Evolutionary conservation across 1,140 invertebrate species (phyloP).

Genomic region (Drosophila kurseongensis): DNA sequence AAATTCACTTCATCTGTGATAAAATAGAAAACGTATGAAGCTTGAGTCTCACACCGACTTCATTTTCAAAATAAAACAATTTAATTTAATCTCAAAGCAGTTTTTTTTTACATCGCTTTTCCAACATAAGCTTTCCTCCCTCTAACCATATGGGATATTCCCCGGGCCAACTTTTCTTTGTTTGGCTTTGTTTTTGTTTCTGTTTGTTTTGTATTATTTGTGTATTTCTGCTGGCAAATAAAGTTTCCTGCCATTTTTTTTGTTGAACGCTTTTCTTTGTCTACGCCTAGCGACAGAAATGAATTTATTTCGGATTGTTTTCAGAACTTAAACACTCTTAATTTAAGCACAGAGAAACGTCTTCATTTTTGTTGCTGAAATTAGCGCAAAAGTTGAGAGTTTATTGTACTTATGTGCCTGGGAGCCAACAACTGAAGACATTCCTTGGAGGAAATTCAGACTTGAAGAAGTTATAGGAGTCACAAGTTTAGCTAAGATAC

Average conservation of each 20-base stretch:
- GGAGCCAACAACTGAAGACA: constrained; percentile 33
- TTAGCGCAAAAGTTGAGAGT: constrained; percentile 66
- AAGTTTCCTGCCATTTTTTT: constrained; percentile 39
- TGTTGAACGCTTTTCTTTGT: constrained; percentile 38
- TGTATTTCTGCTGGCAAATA: constrained; percentile 46
- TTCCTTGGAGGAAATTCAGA: constrained; percentile 10
- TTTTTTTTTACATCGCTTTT: constrained; percentile 21
- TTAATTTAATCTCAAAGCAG: constrained; percentile 39
- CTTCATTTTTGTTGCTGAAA: constrained; percentile 50
- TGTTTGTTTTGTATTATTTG: constrained; percentile 66
- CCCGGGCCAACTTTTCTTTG: constrained; percentile 33
- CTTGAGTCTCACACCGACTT: constrained; percentile 27
- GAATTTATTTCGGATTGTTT: constrained; percentile 67
- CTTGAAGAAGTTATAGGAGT: constrained; percentile 17
- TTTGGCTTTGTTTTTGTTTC: constrained; percentile 42
- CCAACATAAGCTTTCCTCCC: constrained; percentile 20
- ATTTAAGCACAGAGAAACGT: constrained; percentile 49
- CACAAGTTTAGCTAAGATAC: constrained; percentile 13
- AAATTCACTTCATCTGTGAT: constrained; percentile 5
- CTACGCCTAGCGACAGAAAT: constrained; percentile 48
- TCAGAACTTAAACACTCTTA: constrained; percentile 46
- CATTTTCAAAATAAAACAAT: constrained; percentile 24
- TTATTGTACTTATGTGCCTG: constrained; percentile 44
- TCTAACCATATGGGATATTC: constrained; percentile 27
- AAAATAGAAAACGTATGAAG: constrained; percentile 20